phyloP scores from a whole-genome alignment of 2,113 vertebrate species.

The Miniopterus natalensis region DNA sequence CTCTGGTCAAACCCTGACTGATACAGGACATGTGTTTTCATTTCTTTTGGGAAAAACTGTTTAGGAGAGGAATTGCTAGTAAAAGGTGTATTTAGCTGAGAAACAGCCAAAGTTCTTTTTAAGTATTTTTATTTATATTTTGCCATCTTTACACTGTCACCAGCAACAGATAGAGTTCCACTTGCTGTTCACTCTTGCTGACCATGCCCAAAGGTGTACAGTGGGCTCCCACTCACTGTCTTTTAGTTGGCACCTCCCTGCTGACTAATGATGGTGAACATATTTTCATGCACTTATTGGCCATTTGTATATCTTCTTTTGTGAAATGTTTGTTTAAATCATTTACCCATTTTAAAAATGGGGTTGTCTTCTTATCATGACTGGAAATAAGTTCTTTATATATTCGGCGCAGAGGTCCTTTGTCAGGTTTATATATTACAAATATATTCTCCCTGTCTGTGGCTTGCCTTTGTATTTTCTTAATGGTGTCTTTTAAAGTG shows the following conservation, averaged over 20 bases:
- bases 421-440: constrained; percentile 8
- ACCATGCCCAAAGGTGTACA: not conserved
- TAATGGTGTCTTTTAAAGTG: constrained; percentile 7
- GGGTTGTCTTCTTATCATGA: not conserved
- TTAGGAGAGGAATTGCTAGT: not conserved
- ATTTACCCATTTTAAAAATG: not conserved
- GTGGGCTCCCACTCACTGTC: not conserved
- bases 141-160: not conserved
- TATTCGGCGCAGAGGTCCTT: not conserved
- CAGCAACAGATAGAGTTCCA: not conserved
- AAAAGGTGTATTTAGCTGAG: not conserved
- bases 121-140: not conserved
- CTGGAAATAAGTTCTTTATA: not conserved
- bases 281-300: not conserved
- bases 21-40: not conserved
- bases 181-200: not conserved
- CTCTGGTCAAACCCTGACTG: not conserved
- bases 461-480: constrained; percentile 34
- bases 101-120: not conserved
- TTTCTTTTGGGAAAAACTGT: not conserved
- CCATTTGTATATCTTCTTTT: not conserved
- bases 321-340: not conserved
- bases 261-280: not conserved
- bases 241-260: not conserved
- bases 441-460: constrained; percentile 12